Base-by-base conservation (phyloP, 1,140 invertebrate species). In the Trachymyrmex septentrionalis region DNA sequence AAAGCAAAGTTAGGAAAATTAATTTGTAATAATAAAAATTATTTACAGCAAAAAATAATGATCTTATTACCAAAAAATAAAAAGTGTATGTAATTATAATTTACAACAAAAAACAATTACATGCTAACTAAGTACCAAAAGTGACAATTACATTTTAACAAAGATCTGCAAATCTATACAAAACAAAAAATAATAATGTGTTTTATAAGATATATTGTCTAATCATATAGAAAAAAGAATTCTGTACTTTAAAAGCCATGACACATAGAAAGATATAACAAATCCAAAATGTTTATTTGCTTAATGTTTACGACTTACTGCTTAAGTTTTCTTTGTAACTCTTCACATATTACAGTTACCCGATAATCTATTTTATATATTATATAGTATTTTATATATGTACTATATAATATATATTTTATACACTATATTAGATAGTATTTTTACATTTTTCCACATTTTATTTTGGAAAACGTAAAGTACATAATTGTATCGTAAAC, bases 1-100 rank as follows among this genome's bases (percentile, higher is more conserved):
- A 12, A n/a, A 16, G 5, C 12, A 10, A 75, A 63, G n/a, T 63
- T 61, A 44, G 63, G 2, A 44, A 19, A 63, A 10, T 38, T 14
- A 27, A 63, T 24, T 24, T 16, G 10, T 27, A 76, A 3, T 21
- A 44, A 38, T 38, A 19, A 59, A 16, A 63, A 44, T 63, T 63
- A 44, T 63, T 38, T 38, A 44, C 38, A 30, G 3, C 7, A n/a
- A 55, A 16, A 72, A 55, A 10, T 72, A 67, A 72, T 2, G 2
- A 34, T 66, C 19, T 66, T 72, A 7, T 71, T 30, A 55, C n/a
- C 30, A 72, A 72, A 30, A 72, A 55, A 72, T 30, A 3, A 27
- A 24, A 72, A 7, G 12, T 44, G 10, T 71, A 55, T 19, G 3
- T 69, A 50, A 72, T 30, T 53, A 21, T 71, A 71, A 71, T 53